Base-by-base conservation (phyloP, 2,797 vertebrate genomes). In the Labeo calbasu region DNA sequence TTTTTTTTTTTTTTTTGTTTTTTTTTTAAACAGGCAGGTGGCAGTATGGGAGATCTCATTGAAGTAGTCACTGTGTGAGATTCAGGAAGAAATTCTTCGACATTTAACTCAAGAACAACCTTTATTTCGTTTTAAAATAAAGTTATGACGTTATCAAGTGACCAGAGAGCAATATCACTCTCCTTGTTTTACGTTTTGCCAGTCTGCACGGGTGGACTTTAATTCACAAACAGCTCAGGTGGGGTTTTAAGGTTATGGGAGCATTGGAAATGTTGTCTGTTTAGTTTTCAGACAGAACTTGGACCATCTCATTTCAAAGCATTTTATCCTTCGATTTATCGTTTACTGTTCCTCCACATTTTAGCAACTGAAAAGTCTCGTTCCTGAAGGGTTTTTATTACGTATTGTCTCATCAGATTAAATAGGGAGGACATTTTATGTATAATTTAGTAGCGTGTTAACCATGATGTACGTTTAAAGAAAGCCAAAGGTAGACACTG, bases 21-120 rank as follows among this genome's bases (percentile, higher is more conserved):
- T 43, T 15, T 21, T 70, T 50, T 71, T 2, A 66, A 12, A 78
- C 28, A 21, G 89, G 85, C 75, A 79, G 84, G 59, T 21, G 55
- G 59, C 80, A 69, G 19, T 77, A 79, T 77, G 21, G 21, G 63
- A 79, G 82, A 75, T 81, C 63, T 87, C 87, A 89, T 32, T 87
- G 90, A 93, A 87, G 89, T 91, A 87, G 84, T 87, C 87, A 40
- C 83, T 78, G 86, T 82, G 84, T 84, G 21, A n/a, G 89, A 90
- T 88, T 88, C 82, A 80, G 14, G 40, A 77, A 36, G 28, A 23
- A 19, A 15, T 79, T 87, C 28, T 90, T 87, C 46, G 65, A 88
- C 66, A 70, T 61, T 32, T 48, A 65, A 50, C 65, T 83, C 81
- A 2, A 36, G 32, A 70, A 77, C 23, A 43, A 32, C 32, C 55